Conservation (phyloP, 1,140 invertebrate species). For the Penaeus vannamei region DNA sequence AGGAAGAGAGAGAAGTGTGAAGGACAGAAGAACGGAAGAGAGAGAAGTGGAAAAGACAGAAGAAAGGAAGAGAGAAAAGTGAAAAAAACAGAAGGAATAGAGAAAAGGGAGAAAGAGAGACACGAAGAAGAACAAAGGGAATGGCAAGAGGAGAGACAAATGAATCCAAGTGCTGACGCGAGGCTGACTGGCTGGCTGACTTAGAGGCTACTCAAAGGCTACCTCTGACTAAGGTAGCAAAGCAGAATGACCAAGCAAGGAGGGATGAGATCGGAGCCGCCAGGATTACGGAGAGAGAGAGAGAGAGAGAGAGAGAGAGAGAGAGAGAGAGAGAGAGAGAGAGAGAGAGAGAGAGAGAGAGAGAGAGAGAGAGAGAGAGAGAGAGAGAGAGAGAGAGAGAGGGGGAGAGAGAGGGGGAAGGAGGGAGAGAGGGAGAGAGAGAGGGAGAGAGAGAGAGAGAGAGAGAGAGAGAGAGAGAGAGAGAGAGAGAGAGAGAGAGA, state of each 20-base stretch:
- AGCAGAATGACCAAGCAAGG: too few relatives aligned
- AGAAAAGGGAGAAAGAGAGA: background rate
- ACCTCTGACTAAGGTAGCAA: too few relatives aligned
- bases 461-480: background rate
- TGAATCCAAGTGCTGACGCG: too few relatives aligned
- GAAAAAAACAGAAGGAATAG: background rate
- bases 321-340: too few relatives aligned
- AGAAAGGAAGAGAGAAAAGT: background rate
- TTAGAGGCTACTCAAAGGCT: too few relatives aligned
- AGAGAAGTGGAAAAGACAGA: background rate
- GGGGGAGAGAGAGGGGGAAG: background rate
- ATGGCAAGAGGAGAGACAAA: background rate
- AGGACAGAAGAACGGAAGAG: background rate
- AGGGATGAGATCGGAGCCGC: too few relatives aligned
- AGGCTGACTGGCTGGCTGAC: too few relatives aligned
- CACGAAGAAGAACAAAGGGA: too few relatives aligned
- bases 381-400: background rate
- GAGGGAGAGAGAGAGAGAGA: too few relatives aligned
- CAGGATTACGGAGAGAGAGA: background rate
- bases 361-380: slow-evolving; percentile 1
- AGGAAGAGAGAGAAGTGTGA: too few relatives aligned
- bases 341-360: background rate
- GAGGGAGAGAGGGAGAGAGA: background rate
- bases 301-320: background rate
- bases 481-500: slow-evolving; percentile 7